Evolutionary conservation across 2,797 vertebrate species (phyloP).

Genomic region (Gobionotothen gibberifrons): DNA sequence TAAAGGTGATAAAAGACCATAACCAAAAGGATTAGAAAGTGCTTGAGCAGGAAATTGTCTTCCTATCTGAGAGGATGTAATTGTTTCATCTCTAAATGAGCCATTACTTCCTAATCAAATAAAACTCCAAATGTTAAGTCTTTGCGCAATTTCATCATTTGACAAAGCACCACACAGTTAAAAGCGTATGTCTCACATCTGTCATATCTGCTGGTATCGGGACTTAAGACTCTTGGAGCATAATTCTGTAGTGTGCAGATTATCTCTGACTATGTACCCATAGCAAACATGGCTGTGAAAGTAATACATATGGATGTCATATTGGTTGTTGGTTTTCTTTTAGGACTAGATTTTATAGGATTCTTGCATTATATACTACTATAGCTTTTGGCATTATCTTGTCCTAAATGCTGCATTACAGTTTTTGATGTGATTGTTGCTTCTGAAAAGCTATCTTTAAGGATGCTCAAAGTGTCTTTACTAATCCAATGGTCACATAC

Average conservation of each 20-base stretch:
- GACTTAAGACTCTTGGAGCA: neutral
- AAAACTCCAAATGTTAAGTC: constrained; percentile 43
- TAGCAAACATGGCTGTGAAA: neutral
- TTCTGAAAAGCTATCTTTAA: neutral
- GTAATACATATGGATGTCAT: neutral
- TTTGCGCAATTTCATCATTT: constrained; percentile 26
- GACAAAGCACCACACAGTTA: constrained; percentile 12
- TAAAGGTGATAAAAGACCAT: constrained; percentile 74
- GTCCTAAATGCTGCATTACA: too few relatives aligned
- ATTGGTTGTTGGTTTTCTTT: neutral
- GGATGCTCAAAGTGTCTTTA: neutral
- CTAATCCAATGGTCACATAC: neutral
- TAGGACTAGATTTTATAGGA: neutral
- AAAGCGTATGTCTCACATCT: constrained; percentile 14
- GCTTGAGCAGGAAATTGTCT: constrained; percentile 73
- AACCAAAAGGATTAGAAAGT: constrained; percentile 75
- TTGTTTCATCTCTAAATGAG: constrained; percentile 72
- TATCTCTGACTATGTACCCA: neutral
- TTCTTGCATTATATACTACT: too few relatives aligned
- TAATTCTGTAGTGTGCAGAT: neutral
- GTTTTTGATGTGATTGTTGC: too few relatives aligned
- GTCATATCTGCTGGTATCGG: constrained; percentile 6
- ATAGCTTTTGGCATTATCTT: too few relatives aligned
- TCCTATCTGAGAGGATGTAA: constrained; percentile 60
- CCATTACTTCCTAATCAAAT: constrained; percentile 70